Conservation (phyloP, 2,888 invertebrate genomes). For the Callimorpha dominula region DNA sequence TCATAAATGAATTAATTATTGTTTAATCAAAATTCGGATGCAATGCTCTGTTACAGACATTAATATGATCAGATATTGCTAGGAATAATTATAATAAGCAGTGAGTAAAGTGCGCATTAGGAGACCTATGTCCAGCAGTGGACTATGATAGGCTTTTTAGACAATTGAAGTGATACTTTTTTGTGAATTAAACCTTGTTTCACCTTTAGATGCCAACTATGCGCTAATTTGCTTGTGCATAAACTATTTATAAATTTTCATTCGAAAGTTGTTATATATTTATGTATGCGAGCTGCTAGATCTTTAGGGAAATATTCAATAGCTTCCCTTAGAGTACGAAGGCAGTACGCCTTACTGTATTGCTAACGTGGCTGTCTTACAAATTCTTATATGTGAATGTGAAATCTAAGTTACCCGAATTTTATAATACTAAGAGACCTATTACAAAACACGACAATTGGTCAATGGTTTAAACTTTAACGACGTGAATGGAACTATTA, state of each 20-base stretch:
- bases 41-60: too few relatives aligned
- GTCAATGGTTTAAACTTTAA: not conserved
- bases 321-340: too few relatives aligned
- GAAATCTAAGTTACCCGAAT: too few relatives aligned
- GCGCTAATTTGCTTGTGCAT: not conserved
- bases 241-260: not conserved
- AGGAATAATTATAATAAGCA: too few relatives aligned
- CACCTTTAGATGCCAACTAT: conserved; percentile 5
- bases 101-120: not conserved
- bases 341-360: too few relatives aligned
- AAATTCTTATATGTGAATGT: not conserved
- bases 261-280: not conserved
- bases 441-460: not conserved
- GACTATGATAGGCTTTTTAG: too few relatives aligned
- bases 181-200: not conserved
- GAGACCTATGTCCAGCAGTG: too few relatives aligned
- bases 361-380: not conserved
- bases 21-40: too few relatives aligned
- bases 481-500: not conserved
- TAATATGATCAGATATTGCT: too few relatives aligned
- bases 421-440: not conserved
- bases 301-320: too few relatives aligned
- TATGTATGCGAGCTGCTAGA: too few relatives aligned
- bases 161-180: not conserved
- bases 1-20: too few relatives aligned